Percentiles rank a stretch among this genome's conserved stretches.
These are phyloP conservation scores for Strix aluco DNA, from an alignment of 2,113 vertebrate species.

Conservation along the genomic window DNA sequence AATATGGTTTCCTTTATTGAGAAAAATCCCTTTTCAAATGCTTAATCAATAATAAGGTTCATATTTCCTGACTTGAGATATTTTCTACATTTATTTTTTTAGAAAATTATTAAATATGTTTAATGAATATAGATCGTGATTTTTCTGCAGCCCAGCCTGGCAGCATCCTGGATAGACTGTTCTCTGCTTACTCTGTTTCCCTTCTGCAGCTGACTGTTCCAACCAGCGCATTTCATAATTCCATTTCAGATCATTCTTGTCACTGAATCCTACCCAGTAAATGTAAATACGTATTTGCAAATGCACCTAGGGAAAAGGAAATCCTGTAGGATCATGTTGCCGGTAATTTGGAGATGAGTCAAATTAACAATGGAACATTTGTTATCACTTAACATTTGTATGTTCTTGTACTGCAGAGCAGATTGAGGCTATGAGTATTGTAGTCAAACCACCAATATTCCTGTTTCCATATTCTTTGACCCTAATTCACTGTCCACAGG, in stretches of 20 bases:
- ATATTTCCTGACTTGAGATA: conserved; percentile 26
- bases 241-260: conserved; percentile 31
- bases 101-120: conserved; percentile 39
- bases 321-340: not conserved
- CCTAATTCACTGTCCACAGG: not conserved
- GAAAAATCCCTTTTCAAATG: conserved; percentile 47
- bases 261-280: conserved; percentile 5
- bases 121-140: conserved; percentile 5
- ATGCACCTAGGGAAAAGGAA: conserved; percentile 13
- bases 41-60: conserved; percentile 69
- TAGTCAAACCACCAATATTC: not conserved
- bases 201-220: not conserved
- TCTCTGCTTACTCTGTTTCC: not conserved
- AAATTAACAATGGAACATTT: not conserved
- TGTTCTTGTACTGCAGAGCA: not conserved
- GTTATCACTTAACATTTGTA: not conserved
- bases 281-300: conserved; percentile 37
- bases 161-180: not conserved
- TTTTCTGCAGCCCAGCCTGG: not conserved
- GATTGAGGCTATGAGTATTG: not conserved
- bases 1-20: conserved; percentile 62
- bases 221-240: not conserved
- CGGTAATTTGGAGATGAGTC: conserved; percentile 2
- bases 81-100: not conserved
- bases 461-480: not conserved